phyloP scores from a whole-genome alignment of 2,888 invertebrate species.

The Acleris emargana region DNA sequence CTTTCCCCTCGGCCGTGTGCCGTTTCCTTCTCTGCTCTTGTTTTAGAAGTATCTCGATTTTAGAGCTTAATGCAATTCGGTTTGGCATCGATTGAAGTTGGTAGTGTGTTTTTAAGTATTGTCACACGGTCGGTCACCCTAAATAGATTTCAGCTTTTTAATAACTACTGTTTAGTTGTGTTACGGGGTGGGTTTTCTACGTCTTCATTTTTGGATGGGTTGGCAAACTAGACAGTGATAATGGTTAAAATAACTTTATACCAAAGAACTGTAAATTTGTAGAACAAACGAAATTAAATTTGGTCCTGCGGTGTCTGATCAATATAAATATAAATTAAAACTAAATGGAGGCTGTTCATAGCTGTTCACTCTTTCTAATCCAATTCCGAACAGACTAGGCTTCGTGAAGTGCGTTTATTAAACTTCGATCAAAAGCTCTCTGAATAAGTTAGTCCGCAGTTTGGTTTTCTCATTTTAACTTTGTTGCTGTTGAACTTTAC shows the following conservation, averaged over 20 bases:
- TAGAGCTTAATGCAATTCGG: too few species aligned
- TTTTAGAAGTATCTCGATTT: neutral
- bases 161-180: too few species aligned
- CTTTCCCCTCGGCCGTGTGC: constrained; percentile 2
- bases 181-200: too few species aligned
- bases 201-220: too few species aligned
- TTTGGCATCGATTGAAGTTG: too few species aligned
- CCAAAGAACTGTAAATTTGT: too few species aligned
- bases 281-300: too few species aligned
- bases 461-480: constrained; percentile 37
- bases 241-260: too few species aligned
- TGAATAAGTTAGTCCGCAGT: constrained; percentile 33
- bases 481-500: constrained; percentile 28
- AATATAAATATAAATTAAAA: neutral
- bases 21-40: neutral
- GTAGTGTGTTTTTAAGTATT: too few species aligned
- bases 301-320: neutral
- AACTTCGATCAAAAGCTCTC: constrained; percentile 36
- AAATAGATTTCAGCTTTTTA: too few species aligned
- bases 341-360: neutral
- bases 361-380: constrained; percentile 15
- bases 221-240: too few species aligned
- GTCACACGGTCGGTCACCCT: too few species aligned
- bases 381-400: constrained; percentile 18
- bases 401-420: constrained; percentile 33